Conservation (phyloP, 2,888 invertebrate species). For the Mylabris sibirica region DNA sequence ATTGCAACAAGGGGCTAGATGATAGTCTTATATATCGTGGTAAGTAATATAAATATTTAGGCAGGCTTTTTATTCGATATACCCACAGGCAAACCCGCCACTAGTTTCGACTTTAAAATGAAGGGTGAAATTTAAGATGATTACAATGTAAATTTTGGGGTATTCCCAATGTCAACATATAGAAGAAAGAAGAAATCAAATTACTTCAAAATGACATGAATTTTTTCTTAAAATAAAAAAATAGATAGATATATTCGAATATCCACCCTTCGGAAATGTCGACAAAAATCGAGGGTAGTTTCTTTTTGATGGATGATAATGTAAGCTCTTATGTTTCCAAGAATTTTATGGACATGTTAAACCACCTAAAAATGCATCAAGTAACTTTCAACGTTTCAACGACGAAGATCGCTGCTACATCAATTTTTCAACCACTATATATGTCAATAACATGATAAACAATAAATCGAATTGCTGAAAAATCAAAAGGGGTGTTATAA, state of each 20-base stretch:
- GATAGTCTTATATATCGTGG: constrained; percentile 24
- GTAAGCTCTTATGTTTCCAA: constrained; percentile 18
- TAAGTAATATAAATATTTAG: constrained; percentile 48
- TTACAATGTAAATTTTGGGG: constrained; percentile 39
- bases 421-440: background rate
- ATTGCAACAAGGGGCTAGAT: constrained; percentile 15
- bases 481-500: constrained; percentile 15
- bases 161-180: constrained; percentile 37
- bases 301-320: constrained; percentile 30
- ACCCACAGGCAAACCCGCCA: background rate
- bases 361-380: background rate
- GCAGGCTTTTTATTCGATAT: constrained; percentile 44
- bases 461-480: constrained; percentile 20
- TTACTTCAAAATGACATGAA: constrained; percentile 18
- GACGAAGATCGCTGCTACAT: background rate
- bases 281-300: constrained; percentile 10
- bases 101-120: constrained; percentile 31
- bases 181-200: constrained; percentile 18
- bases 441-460: background rate
- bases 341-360: constrained; percentile 18
- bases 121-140: constrained; percentile 39
- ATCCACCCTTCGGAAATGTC: constrained; percentile 19
- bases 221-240: background rate
- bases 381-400: constrained; percentile 2
- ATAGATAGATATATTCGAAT: background rate